Evolutionary conservation across 1,140 invertebrate species (phyloP), one percentile per base, ranked within the genome.

Genomic region (Aphis craccivora): DNA sequence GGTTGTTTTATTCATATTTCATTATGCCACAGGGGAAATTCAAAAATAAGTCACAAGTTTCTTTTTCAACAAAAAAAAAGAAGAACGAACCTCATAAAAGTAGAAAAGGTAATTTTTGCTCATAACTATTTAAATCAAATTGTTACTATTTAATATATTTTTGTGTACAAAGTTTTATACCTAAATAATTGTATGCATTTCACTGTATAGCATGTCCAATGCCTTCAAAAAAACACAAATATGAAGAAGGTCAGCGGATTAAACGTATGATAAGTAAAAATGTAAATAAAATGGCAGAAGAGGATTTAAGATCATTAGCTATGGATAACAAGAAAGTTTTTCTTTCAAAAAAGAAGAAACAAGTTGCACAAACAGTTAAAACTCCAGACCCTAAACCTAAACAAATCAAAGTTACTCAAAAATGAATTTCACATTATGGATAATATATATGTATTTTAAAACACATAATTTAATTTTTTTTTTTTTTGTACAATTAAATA

Each of bases 241-340:
- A 96, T 43, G 95, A 96, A 94, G 96, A 97, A 94, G 94, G 95
- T 0, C 95, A 96, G 67, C 97, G 97, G 94, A 95, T 97, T 35
- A 97, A 97, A 94, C 95, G 96, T 94, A 95, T 96, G 25, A 96
- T 97, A 45, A 96, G 96, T 0, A 97, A 96, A 95, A 96, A 95
- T 18, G 96, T 97, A 0, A 97, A 97, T 94, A 96, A 96, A 94
- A 95, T 96, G 7, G 95, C 96, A 40, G 97, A 97, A 95, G 95
- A 96, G 91, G 96, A 97, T 94, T 95, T 97, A 23, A 95, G 96
- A 93, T 95, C 96, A 25, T 95, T 95, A 94, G 96, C 96, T 5
- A 94, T 95, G 8, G 95, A 96, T 84, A 95, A 95, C 60, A 96
- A 95, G 93, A 95, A 96, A 94, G 95, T 95, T n/a, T 91, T 94